A percentile compares a stretch with the other conserved stretches of the same genome.
Evolutionary conservation across 2,888 invertebrate genomes (phyloP).

Genomic region (Coecobrya sp.): DNA sequence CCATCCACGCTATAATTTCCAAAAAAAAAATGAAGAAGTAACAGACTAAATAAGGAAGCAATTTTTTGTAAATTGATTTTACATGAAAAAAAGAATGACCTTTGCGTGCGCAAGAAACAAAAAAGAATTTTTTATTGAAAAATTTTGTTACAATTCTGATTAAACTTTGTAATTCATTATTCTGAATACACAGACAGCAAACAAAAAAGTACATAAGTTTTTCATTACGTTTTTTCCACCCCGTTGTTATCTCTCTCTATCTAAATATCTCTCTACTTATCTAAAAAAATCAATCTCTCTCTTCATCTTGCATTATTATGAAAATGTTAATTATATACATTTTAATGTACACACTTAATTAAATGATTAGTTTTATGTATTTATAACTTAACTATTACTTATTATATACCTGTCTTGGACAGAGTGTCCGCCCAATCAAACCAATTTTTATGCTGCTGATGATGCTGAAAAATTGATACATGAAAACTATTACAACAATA

Average conservation of each 20-base stretch:
- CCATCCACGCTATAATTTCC: too few relatives aligned
- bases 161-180: not conserved
- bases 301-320: conserved; percentile 58
- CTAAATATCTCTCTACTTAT: not conserved
- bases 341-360: conserved; percentile 56
- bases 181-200: conserved; percentile 26
- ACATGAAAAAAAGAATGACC: not conserved
- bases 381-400: conserved; percentile 47
- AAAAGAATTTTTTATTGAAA: too few relatives aligned
- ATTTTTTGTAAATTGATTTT: not conserved
- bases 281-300: not conserved
- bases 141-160: too few relatives aligned
- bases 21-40: too few relatives aligned
- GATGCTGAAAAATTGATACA: conserved; percentile 70
- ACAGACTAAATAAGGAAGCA: not conserved
- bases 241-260: conserved; percentile 46
- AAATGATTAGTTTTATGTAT: conserved; percentile 60
- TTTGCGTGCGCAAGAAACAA: not conserved
- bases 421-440: conserved; percentile 81
- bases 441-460: conserved; percentile 80
- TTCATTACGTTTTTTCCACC: not conserved
- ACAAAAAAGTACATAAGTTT: conserved; percentile 26
- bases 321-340: conserved; percentile 32
- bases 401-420: conserved; percentile 78
- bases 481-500: conserved; percentile 65